Conservation (phyloP, 2,888 invertebrate species). For the Hypsopygia costalis region DNA sequence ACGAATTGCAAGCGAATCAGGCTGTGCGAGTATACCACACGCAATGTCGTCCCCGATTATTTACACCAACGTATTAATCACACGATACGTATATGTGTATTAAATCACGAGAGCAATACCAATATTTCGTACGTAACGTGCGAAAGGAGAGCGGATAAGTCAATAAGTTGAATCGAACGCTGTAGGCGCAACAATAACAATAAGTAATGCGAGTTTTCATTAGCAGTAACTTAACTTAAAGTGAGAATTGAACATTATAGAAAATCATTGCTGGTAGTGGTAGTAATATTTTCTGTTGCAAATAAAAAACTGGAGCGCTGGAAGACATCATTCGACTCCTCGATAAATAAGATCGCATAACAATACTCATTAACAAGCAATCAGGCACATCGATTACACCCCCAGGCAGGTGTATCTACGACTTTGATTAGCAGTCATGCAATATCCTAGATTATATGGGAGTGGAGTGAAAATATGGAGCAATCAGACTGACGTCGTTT, state of each 20-base stretch:
- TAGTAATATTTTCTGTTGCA: constrained; percentile 30
- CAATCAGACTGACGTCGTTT: constrained; percentile 51
- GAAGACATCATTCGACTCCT: constrained; percentile 3
- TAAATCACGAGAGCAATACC: constrained; percentile 10
- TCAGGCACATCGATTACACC: constrained; percentile 38
- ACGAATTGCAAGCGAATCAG: constrained; percentile 45
- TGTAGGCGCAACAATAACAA: constrained; percentile 48
- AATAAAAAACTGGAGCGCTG: background rate
- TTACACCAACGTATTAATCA: constrained; percentile 14
- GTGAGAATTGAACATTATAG: constrained; percentile 36
- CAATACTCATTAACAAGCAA: constrained; percentile 58
- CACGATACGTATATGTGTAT: constrained; percentile 5
- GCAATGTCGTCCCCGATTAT: constrained; percentile 24
- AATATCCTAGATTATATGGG: constrained; percentile 35
- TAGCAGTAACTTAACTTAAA: constrained; percentile 66
- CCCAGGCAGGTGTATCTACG: constrained; percentile 29
- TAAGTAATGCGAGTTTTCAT: constrained; percentile 59
- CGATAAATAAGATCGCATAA: constrained; percentile 32
- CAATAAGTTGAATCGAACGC: constrained; percentile 39
- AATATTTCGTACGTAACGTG: constrained; percentile 9
- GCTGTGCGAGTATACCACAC: constrained; percentile 28
- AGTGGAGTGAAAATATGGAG: constrained; percentile 43
- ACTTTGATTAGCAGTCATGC: constrained; percentile 34
- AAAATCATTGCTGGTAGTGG: constrained; percentile 33
- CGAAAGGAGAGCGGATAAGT: constrained; percentile 22